phyloP scores from a whole-genome alignment of 30 jellyfish, hydroid and myxozoan genomes.

The Phacellophora camtschatica region DNA sequence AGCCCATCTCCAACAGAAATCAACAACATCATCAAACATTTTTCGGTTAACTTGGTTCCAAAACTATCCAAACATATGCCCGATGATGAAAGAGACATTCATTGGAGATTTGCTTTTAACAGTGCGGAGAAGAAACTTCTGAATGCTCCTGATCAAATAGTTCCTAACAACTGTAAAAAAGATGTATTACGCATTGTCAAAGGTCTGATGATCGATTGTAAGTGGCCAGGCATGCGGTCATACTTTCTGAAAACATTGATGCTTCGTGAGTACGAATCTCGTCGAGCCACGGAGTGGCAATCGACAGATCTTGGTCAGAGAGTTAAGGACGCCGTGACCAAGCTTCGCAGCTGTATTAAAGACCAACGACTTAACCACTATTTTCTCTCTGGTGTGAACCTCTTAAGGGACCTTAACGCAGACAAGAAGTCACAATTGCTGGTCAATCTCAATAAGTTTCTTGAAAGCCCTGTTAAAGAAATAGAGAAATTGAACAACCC shows the following conservation, averaged over 20 bases:
- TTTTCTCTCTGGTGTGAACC: conserved; percentile 11
- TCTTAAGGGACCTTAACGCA: neutral
- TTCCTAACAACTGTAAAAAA: neutral
- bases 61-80: neutral
- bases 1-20: neutral
- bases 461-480: conserved; percentile 9
- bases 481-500: too few relatives aligned
- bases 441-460: conserved; percentile 1
- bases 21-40: neutral
- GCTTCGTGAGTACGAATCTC: conserved; percentile 22
- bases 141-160: neutral
- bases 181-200: conserved; percentile 11
- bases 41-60: conserved; percentile 9
- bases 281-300: neutral
- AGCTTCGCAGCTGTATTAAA: neutral
- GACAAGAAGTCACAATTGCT: neutral
- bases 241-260: conserved; percentile 8
- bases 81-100: neutral
- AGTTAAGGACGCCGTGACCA: neutral
- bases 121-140: neutral
- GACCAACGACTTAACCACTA: neutral
- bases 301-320: neutral
- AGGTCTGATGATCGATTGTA: neutral
- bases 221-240: conserved; percentile 13
- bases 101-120: conserved; percentile 24